Conservation (phyloP, 1,140 invertebrate species). For the Drosophila malerkotliana region DNA sequence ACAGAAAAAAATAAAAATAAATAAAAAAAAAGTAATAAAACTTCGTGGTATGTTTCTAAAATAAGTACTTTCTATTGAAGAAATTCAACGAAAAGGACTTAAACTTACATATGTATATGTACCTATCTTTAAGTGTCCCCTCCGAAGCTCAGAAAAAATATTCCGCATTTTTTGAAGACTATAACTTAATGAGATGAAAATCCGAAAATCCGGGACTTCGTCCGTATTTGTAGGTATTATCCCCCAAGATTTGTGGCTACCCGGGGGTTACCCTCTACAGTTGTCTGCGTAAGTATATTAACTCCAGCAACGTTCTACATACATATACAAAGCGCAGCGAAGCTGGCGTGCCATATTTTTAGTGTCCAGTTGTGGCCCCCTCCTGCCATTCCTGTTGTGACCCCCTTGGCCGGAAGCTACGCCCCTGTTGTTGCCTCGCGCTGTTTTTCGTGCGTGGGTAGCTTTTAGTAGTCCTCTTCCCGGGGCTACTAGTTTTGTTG, state of each 20-base stretch:
- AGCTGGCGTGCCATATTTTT: constrained; percentile 63
- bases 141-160: neutral
- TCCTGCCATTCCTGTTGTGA: neutral
- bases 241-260: constrained; percentile 7
- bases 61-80: too few species aligned
- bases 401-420: neutral
- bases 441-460: constrained; percentile 8
- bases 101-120: too few species aligned
- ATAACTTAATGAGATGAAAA: constrained; percentile 2
- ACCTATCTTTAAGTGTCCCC: neutral
- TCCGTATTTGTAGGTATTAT: constrained; percentile 3
- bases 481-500: constrained; percentile 42
- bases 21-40: too few species aligned
- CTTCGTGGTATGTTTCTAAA: too few species aligned
- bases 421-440: neutral
- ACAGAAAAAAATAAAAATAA: too few species aligned
- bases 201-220: constrained; percentile 1
- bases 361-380: constrained; percentile 54
- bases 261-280: constrained; percentile 18
- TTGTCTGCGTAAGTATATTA: constrained; percentile 16
- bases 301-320: constrained; percentile 27
- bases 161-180: neutral
- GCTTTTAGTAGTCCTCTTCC: constrained; percentile 2
- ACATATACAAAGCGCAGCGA: constrained; percentile 18
- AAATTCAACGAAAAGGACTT: too few species aligned